Evolutionary conservation across 2,113 vertebrate species (phyloP), one percentile per base, ranked within the genome.

Genomic region (Limanda limanda): DNA sequence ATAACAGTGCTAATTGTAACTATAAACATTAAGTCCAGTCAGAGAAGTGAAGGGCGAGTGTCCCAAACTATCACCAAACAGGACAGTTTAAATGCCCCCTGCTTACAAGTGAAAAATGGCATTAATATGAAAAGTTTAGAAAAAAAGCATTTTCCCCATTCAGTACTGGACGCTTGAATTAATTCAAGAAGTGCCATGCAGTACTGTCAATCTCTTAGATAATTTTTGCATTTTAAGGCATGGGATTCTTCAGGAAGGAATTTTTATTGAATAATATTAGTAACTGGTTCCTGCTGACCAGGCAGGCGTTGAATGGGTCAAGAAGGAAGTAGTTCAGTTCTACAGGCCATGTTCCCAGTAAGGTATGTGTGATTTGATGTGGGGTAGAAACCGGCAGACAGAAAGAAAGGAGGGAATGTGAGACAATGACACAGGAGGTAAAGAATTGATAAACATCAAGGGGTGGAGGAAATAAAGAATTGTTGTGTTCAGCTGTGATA

Each of bases 251-350:
- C 4, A 54, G 51, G 51, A 54, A 14, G n/a, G 2, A 54, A 66
- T 71, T 74, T 27, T 12, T 45, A 20, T 52, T 75, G 25, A 75
- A 52, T 83, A 48, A 71, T 87, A 81, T 77, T 37, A 68, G 58
- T 82, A 80, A 57, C 42, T 7, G 17, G 81, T n/a, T 70, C 51
- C 27, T 81, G 68, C 55, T 70, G 63, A 83, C 71, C 55, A 12
- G 13, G 52, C 57, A 47, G 74, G 14, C 21, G 4, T 64, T 65
- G 58, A 80, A 55, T 56, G 65, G 74, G 68, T 86, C 48, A 69
- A 71, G 58, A 81, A 51, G 83, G 77, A 89, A 86, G 83, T 85
- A 12, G 73, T 71, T 18, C 7, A 15, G 76, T 68, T 76, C 8
- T 70, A 42, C 81, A 78, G 74, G 61, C 65, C 69, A 12, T 54